A percentile compares a stretch with the other conserved stretches of the same genome.
Conservation (phyloP, 2,113 vertebrate genomes). For the Scalopus aquaticus region DNA sequence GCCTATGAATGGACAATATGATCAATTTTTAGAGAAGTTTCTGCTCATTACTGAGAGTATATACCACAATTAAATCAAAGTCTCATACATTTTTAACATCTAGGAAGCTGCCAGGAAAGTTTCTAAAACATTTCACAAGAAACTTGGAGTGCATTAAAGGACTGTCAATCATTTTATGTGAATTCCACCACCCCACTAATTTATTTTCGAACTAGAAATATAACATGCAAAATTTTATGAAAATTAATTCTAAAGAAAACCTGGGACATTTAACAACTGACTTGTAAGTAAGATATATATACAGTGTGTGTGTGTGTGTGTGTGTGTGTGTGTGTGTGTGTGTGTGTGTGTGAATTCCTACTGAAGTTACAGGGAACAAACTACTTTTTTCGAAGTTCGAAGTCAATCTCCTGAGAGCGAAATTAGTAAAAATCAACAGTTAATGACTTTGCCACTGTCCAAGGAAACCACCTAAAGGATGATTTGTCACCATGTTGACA, state of each 20-base stretch:
- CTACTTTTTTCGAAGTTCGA: not conserved
- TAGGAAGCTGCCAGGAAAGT: not conserved
- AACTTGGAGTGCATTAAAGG: not conserved
- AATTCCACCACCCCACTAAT: not conserved
- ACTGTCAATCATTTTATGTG: not conserved
- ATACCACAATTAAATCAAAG: not conserved
- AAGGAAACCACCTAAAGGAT: not conserved
- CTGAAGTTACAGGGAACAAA: not conserved
- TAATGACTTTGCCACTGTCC: not conserved
- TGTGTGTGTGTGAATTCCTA: not conserved
- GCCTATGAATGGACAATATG: not conserved
- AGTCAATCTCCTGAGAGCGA: not conserved
- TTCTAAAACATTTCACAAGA: not conserved
- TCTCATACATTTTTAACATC: not conserved
- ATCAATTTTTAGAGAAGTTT: not conserved
- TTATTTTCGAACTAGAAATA: constrained; percentile 46
- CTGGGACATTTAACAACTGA: not conserved
- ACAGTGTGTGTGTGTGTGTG: not conserved
- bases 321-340: not conserved
- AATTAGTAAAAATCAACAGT: not conserved
- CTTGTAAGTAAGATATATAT: not conserved
- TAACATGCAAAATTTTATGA: not conserved
- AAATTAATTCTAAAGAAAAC: not conserved
- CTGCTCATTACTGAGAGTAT: not conserved
- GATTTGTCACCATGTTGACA: not conserved